Base-by-base conservation (phyloP, 2,113 vertebrate genomes). In the Myanophis thanlyinensis region DNA sequence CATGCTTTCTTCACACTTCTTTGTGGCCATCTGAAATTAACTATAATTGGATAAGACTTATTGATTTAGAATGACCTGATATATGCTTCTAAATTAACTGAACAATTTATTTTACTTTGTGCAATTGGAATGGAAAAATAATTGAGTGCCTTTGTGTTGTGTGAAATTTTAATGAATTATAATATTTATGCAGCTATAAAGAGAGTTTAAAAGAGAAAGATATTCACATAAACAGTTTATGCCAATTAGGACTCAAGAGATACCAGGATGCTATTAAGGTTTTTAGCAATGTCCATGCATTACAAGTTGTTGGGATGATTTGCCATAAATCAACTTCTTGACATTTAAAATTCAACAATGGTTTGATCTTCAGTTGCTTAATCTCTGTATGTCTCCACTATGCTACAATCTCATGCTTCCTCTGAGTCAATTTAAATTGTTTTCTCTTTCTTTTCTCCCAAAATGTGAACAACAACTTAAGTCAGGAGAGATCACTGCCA, bases 361-460 rank as follows among this genome's bases (percentile, higher is more conserved):
- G 13, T n/a, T 13, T 84, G 5, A 27, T 44, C 15, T 35, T 54
- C 4, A 27, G 30, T 59, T 62, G 4, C 0, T 0, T 5, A 1
- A 35, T 84, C 94, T 95, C 0, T 0, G 15, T 35, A 0, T 5
- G 85, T 1, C 12, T 12, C 27, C 27, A 89, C 49, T 23, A 59
- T 10, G 10, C 10, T 90, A 5, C 4, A 59, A 0, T 25, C n/a
- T 53, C 89, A 0, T 0, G 0, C 0, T 93, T 94, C 44, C 53
- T 52, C 23, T 35, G 5, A 35, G 48, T 88, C 9, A 88, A 88
- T 0, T 90, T 91, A 46, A 46, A 2, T 47, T 8, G 56, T 27
- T 93, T 93, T 92, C 91, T 27, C n/a, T 56, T 35, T 46, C 52
- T 2, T 47, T 93, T 52, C 90, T 46, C 48, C 80, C n/a, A 54